Base-by-base conservation (phyloP, 1,140 invertebrate genomes). In the Aleiodes sp. region DNA sequence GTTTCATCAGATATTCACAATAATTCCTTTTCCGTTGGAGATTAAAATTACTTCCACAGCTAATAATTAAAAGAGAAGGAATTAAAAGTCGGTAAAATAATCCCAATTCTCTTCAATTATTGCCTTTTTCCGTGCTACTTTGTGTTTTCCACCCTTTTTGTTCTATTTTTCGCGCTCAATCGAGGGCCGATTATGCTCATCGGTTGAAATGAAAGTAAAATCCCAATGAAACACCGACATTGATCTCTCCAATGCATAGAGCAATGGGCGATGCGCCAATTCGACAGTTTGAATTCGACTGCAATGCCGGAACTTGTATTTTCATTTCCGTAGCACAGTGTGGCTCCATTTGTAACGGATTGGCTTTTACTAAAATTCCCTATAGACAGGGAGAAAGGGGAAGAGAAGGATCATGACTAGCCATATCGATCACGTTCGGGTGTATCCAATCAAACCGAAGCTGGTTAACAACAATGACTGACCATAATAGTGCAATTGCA, bases 251-350 rank as follows among this genome's bases (percentile, higher is more conserved):
- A n/a, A n/a, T n/a, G n/a, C n/a, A n/a, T n/a, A 16, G 26, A 56
- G 28, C 19, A 28, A 46, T n/a, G 43, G 63, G 63, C 63, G 24
- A 33, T 65, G 63, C 41, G 63, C 63, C 63, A 65, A 65, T 52
- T 65, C 41, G 43, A 41, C 41, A 2, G 24, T 66, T 66, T 59
- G 19, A 59, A 39, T 66, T 59, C 33, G 21, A 59, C 65, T 59
- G 65, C 65, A 66, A 59, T 66, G 52, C 52, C 66, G 37, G 59
- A 68, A 62, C 62, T 72, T 31, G 67, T 66, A 72, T 72, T 72
- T 72, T 72, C 67, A 69, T 69, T 69, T 69, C 62, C 43, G 66
- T 56, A 56, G 28, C 37, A 35, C 16, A 57, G 52, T 16, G 35
- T n/a, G n/a, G n/a, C 46, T 21, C 31, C 52, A 35, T 56, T 66